Evolutionary conservation across 1,140 invertebrate genomes (phyloP), one percentile per base, ranked within the genome.

Genomic region (Heliconius hermathena): DNA sequence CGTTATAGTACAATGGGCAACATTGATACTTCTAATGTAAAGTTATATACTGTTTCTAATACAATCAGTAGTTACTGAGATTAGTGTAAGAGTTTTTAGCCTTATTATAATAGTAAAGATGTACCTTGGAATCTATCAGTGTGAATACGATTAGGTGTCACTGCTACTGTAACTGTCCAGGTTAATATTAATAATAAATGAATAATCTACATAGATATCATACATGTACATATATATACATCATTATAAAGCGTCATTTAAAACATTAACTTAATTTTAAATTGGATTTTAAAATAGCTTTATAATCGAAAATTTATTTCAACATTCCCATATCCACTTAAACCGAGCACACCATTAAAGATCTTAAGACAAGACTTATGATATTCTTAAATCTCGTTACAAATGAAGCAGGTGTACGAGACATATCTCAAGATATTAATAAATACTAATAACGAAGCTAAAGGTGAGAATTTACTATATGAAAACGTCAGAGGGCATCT

Each of bases 391-490:
- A 66, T 66, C 60, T 66, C 60, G 11, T 66, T 66, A 66, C 60
- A 66, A 66, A 66, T 66, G 60, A 66, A 66, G 60, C 60, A 66
- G 60, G 22, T 66, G 60, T 66, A 66, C 60, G 60, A 11, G 60
- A 66, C 60, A 76, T 52, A 80, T 80, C 36, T 72, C 66, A 33
- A 80, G 72, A 77, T 81, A 77, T 77, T 71, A 77, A 80, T 80
- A 80, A 80, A 80, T 80, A 80, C 73, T 74, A 73, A 73, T 71
- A 81, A 76, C 49, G 79, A 54, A 75, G 57, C 71, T 75, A 80
- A 79, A 83, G 77, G 82, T 83, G 82, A 79, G 82, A 83, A 81
- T 77, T 81, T 79, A 83, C 80, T 78, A 60, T 81, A 81, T 81
- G 79, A 74, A 76, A 77, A 81, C 79, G 75, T 81, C 79, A 81